These are phyloP conservation scores for Alouatta palliata DNA, from an alignment of 2,113 vertebrate species.

Conservation along the genomic window DNA sequence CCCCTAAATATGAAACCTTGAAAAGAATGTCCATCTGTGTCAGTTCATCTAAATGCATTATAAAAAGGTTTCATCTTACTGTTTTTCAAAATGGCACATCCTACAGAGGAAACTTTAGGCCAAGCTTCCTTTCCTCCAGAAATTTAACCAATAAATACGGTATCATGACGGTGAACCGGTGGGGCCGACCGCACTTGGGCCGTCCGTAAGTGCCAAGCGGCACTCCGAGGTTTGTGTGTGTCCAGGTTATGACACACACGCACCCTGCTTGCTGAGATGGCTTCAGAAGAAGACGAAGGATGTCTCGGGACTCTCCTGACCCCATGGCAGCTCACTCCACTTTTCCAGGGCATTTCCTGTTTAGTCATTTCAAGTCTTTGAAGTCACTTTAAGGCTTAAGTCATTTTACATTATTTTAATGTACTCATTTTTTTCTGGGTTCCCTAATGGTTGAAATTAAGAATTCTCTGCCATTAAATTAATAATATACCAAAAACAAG, in stretches of 20 bases:
- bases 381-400: background rate
- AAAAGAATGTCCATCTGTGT: background rate
- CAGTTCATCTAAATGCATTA: background rate
- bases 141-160: background rate
- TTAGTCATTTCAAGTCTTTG: slow-evolving; percentile 35
- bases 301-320: background rate
- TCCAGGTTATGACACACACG: slow-evolving; percentile 50
- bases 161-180: background rate
- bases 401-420: slow-evolving; percentile 50
- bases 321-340: background rate
- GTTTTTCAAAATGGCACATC: background rate
- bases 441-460: background rate
- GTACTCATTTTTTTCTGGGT: background rate
- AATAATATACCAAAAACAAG: background rate
- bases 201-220: slow-evolving; percentile 34
- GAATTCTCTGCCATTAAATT: background rate
- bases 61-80: background rate
- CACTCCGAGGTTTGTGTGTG: background rate
- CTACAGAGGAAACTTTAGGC: background rate
- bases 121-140: background rate
- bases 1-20: background rate
- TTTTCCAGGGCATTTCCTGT: slow-evolving; percentile 15
- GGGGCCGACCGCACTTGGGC: background rate
- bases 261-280: background rate
- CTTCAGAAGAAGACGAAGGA: slow-evolving; percentile 35